Evolutionary conservation across 2,797 vertebrate species (phyloP).

Genomic region (Pogoniulus pusillus): DNA sequence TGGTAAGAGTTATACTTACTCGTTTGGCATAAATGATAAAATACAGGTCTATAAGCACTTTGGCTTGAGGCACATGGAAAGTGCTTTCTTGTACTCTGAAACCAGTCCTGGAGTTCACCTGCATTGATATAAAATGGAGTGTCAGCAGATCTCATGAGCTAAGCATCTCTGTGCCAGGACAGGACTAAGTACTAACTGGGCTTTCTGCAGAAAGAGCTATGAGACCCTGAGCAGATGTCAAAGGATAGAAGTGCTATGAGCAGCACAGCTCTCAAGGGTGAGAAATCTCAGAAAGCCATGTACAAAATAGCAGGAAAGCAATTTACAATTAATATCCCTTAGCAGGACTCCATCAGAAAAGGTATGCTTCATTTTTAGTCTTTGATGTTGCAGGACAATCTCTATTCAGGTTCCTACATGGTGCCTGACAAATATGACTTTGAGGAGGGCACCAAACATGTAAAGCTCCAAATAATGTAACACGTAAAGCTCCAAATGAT

Average conservation of each 20-base stretch:
- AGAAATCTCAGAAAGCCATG: not conserved
- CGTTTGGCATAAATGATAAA: accelerated
- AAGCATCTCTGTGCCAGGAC: not conserved
- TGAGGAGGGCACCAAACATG: not conserved
- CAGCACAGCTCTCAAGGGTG: not conserved
- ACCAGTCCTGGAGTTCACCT: constrained; percentile 70
- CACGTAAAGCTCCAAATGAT: not conserved
- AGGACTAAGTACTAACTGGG: not conserved
- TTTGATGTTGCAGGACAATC: not conserved
- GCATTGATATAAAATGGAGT: not conserved
- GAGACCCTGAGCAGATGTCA: not conserved
- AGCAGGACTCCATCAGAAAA: not conserved
- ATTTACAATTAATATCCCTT: not conserved
- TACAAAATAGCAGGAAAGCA: not conserved
- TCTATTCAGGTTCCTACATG: not conserved
- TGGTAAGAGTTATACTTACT: constrained; percentile 38
- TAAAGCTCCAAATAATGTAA: not conserved
- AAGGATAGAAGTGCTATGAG: not conserved
- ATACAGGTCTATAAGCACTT: accelerated
- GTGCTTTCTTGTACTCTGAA: constrained; percentile 23
- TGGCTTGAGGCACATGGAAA: constrained; percentile 52
- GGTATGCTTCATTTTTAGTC: not conserved
- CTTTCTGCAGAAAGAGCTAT: not conserved
- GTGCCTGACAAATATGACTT: not conserved
- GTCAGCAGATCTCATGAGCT: not conserved